A percentile compares a stretch with the other conserved stretches of the same genome.
Conservation (phyloP, 2,797 vertebrate species). For the Brachymystax lenok region DNA sequence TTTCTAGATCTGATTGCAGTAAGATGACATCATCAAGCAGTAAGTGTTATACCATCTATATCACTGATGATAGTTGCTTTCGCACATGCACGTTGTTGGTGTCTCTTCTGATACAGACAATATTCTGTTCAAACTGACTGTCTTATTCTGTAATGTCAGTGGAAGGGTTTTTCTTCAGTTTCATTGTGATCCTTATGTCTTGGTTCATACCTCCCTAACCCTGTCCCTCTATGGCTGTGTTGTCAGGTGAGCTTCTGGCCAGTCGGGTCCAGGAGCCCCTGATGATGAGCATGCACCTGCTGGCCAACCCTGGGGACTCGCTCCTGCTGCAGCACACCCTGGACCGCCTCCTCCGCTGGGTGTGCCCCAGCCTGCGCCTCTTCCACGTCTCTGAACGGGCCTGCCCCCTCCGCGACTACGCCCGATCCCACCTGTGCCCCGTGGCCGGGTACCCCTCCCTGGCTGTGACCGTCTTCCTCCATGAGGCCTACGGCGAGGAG, state of each 20-base stretch:
- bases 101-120: neutral
- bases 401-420: slow-evolving; percentile 65
- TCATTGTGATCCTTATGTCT: neutral
- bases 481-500: slow-evolving; percentile 83
- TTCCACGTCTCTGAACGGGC: slow-evolving; percentile 89
- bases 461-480: slow-evolving; percentile 89
- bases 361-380: slow-evolving; percentile 81
- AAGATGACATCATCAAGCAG: slow-evolving; percentile 72
- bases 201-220: neutral
- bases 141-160: neutral
- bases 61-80: neutral
- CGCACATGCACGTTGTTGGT: neutral
- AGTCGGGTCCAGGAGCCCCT: slow-evolving; percentile 61
- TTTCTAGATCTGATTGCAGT: slow-evolving; percentile 70
- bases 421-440: slow-evolving; percentile 56
- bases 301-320: slow-evolving; percentile 82
- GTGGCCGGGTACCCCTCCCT: slow-evolving; percentile 81
- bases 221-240: slow-evolving; percentile 4
- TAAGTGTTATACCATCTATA: slow-evolving; percentile 51
- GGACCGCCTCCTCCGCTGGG: slow-evolving; percentile 81
- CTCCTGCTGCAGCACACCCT: slow-evolving; percentile 84
- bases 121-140: neutral
- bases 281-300: slow-evolving; percentile 85
- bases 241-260: slow-evolving; percentile 62
- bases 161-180: neutral